Evolutionary conservation across 2,113 vertebrate genomes (phyloP), one percentile per base, ranked within the genome.

Genomic region (Etia nguti): DNA sequence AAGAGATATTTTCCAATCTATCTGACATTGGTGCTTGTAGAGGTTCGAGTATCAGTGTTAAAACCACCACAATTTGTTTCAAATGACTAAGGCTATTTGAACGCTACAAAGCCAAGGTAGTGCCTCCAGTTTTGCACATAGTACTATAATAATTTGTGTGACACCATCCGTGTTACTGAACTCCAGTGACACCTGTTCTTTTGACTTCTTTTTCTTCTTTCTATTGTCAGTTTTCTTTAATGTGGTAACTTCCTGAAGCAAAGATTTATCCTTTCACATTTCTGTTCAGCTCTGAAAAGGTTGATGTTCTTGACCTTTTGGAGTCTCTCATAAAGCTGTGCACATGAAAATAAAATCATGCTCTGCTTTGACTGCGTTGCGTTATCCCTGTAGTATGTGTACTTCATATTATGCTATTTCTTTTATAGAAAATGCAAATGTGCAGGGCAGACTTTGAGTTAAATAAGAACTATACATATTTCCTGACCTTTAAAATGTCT

Each of bases 251-350:
- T 75, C 10, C 70, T 20, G 70, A 48, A 75, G 70, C 43, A 75
- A 75, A 31, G 46, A 16, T 54, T 24, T 87, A 85, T 84, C 54
- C 57, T 73, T 82, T 79, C 48, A 75, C 46, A 80, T 79, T 88
- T 84, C 48, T 90, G 65, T 90, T 81, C 34, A 65, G 52, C 65
- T 43, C 70, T 54, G 70, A 22, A 65, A 86, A 83, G 68, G 83
- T 62, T 80, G 82, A 91, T 89, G 89, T 43, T 88, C 36, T 59
- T 87, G 88, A 92, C 91, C 90, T 93, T 93, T 92, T 85, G 46
- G 41, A 85, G 83, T 85, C 65, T 60, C 52, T 55, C 29, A 59
- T 80, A 75, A 29, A 50, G 52, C 81, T 85, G n/a, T 80, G 65
- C 12, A 10, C 59, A 83, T 24, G 24, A 82, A 31, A 8, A 56